Evolutionary conservation across 53 echinoderm and acorn worm genomes (phyloP).

Genomic region (Pentamera pediparva): DNA sequence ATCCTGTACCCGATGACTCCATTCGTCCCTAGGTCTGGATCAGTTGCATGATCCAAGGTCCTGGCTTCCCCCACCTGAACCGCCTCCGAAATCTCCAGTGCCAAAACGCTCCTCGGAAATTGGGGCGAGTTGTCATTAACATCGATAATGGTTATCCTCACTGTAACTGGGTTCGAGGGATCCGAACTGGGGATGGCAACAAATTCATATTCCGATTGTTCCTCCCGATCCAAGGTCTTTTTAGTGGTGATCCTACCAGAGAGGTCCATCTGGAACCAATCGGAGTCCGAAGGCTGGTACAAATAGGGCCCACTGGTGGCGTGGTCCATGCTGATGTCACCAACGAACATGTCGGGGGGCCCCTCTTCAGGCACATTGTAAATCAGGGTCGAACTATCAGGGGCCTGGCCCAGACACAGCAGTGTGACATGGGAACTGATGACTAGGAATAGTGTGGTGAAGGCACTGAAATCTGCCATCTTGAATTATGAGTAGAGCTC

Average conservation of each 20-base stretch:
- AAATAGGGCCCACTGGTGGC: constrained; percentile 29
- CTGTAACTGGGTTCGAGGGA: background rate
- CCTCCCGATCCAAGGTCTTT: constrained; percentile 62
- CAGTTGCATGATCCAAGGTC: constrained; percentile 65
- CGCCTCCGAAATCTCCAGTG: constrained; percentile 60
- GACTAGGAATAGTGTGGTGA: too few relatives aligned
- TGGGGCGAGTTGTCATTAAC: constrained; percentile 80
- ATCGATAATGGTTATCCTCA: constrained; percentile 69
- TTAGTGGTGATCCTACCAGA: constrained; percentile 55
- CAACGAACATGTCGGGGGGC: constrained; percentile 39
- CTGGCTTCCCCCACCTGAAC: constrained; percentile 46
- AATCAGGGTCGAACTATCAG: too few relatives aligned
- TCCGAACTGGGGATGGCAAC: constrained; percentile 7
- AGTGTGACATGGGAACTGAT: too few relatives aligned
- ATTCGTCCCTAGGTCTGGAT: constrained; percentile 62
- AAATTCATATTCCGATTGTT: background rate
- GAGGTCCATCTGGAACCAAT: constrained; percentile 8
- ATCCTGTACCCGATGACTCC: constrained; percentile 76
- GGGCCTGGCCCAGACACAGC: too few relatives aligned
- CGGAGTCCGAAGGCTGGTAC: background rate
- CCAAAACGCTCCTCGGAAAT: constrained; percentile 39
- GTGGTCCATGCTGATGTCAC: constrained; percentile 43
- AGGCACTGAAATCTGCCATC: too few relatives aligned
- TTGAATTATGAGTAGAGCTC: too few relatives aligned
- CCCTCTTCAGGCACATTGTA: constrained; percentile 62